Evolutionary conservation across 2,797 vertebrate species (phyloP).

Genomic region (Smutsia temminckii): DNA sequence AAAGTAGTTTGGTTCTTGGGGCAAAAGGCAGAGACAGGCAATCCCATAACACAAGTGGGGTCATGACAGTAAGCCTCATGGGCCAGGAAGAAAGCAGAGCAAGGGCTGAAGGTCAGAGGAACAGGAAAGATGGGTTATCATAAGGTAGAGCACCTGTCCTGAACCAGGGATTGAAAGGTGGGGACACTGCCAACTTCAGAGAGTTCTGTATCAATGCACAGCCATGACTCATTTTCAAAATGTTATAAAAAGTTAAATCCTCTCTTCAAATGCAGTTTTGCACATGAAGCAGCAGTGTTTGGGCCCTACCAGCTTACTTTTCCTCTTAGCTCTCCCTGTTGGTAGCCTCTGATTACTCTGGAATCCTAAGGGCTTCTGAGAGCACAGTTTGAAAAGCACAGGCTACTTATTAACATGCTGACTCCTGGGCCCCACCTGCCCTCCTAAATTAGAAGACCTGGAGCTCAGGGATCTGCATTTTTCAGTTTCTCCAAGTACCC

Average conservation of each 20-base stretch:
- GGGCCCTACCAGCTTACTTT: background rate
- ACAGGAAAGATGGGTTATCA: background rate
- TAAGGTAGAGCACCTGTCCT: background rate
- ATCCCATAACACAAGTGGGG: rapidly evolving
- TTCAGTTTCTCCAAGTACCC: background rate
- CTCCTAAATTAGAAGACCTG: background rate
- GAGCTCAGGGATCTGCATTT: background rate
- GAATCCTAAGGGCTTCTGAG: background rate
- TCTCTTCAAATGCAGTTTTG: background rate
- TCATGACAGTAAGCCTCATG: background rate
- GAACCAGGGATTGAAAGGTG: background rate
- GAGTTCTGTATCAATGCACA: too few species aligned
- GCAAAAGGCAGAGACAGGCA: background rate
- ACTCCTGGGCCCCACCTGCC: background rate
- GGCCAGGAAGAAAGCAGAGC: background rate
- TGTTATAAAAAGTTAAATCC: background rate
- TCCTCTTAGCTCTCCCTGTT: background rate
- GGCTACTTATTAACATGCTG: background rate
- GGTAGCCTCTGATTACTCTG: background rate
- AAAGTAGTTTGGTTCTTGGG: background rate
- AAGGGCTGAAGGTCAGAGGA: background rate
- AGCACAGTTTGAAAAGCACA: background rate
- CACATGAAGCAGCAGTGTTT: background rate
- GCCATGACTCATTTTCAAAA: background rate
- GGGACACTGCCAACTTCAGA: background rate